A percentile compares a stretch with the other conserved stretches of the same genome.
Conservation (phyloP, 2,888 invertebrate species). For the Troilus luridus region DNA sequence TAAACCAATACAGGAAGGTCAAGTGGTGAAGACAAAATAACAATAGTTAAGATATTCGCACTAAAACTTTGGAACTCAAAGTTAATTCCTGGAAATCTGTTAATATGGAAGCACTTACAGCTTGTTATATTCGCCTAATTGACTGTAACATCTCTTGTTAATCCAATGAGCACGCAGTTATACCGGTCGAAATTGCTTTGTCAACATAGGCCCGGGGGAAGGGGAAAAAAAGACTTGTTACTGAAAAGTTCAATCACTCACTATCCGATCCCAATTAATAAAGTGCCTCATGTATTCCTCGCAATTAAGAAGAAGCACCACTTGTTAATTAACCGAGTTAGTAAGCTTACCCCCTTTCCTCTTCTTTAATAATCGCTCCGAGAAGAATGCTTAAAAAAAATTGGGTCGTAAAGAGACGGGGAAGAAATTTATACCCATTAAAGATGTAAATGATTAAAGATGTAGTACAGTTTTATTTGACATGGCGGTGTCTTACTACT, state of each 20-base stretch:
- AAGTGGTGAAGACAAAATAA: neutral
- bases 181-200: neutral
- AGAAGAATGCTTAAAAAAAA: conserved; percentile 15
- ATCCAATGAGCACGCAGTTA: neutral
- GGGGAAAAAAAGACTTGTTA: conserved; percentile 11
- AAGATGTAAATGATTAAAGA: conserved; percentile 25
- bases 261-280: conserved; percentile 44
- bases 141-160: neutral
- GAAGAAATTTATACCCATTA: conserved; percentile 34
- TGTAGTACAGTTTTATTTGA: conserved; percentile 9
- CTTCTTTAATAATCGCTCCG: conserved; percentile 13
- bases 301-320: conserved; percentile 39
- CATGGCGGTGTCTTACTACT: neutral
- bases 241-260: conserved; percentile 1
- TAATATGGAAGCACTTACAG: neutral
- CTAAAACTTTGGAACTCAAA: neutral
- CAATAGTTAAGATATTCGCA: neutral
- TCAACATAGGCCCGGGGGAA: neutral
- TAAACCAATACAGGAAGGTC: too few species aligned
- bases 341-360: neutral
- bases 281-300: conserved; percentile 7
- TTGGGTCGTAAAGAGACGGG: neutral
- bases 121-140: neutral
- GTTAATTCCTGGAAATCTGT: neutral
- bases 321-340: conserved; percentile 27